These are phyloP conservation scores for Pediacus dermestoides DNA, from an alignment of 2,888 invertebrate genomes.

Conservation along the genomic window DNA sequence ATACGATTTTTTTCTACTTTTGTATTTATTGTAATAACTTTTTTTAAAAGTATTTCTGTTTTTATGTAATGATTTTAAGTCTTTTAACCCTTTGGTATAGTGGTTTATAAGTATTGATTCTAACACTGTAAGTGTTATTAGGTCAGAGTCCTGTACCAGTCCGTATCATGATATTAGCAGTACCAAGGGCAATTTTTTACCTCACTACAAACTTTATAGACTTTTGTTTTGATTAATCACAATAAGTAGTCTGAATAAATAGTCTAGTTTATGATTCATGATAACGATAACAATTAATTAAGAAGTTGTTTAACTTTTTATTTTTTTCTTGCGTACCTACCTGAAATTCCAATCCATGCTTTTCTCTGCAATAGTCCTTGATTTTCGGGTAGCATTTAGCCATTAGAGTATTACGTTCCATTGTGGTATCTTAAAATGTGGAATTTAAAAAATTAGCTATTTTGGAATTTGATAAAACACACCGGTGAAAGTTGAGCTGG, in stretches of 20 bases:
- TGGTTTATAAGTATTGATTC: too few relatives aligned
- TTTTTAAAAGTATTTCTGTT: too few relatives aligned
- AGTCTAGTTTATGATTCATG: too few relatives aligned
- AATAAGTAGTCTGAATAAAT: too few relatives aligned
- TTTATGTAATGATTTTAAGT: too few relatives aligned
- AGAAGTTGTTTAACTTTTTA: too few relatives aligned
- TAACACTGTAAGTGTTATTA: conserved; percentile 8
- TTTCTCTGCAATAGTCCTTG: conserved; percentile 95
- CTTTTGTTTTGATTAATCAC: too few relatives aligned
- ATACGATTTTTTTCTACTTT: too few relatives aligned
- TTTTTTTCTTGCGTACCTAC: conserved; percentile 50
- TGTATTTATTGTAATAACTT: too few relatives aligned
- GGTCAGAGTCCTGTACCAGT: conserved; percentile 26
- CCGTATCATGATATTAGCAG: conserved; percentile 24
- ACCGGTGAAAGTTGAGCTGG: conserved; percentile 98
- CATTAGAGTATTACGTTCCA: conserved; percentile 97
- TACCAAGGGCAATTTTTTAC: conserved; percentile 31
- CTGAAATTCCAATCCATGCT: conserved; percentile 97
- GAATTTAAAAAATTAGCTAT: conserved; percentile 6
- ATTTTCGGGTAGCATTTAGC: conserved; percentile 95
- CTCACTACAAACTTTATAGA: too few relatives aligned
- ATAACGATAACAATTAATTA: not conserved
- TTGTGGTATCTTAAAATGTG: conserved; percentile 79
- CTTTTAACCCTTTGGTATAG: too few relatives aligned
- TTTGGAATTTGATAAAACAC: conserved; percentile 29